A percentile compares a stretch with the other conserved stretches of the same genome.
Conservation (phyloP, 2,797 vertebrate species). For the Chaetodon trifasciatus region DNA sequence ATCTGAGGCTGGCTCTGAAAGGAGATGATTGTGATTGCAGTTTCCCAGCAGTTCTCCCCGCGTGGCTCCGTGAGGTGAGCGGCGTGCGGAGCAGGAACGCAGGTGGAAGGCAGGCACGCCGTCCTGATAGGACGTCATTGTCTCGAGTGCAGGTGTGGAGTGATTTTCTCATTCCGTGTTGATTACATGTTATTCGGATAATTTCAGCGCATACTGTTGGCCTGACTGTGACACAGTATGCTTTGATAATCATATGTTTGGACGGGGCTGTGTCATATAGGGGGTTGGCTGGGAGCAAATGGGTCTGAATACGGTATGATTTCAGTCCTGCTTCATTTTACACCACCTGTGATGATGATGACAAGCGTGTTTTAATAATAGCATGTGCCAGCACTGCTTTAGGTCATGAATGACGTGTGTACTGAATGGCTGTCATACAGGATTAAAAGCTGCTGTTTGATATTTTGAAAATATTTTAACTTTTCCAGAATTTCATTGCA, state of each 20-base stretch:
- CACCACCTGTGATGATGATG: not conserved
- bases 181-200: slow-evolving; percentile 20
- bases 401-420: not conserved
- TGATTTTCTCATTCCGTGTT: slow-evolving; percentile 24
- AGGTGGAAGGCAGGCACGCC: slow-evolving; percentile 26
- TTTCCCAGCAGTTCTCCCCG: slow-evolving; percentile 28
- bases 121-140: slow-evolving; percentile 34
- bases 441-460: too few species aligned
- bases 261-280: not conserved
- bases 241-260: not conserved
- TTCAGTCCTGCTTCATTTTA: not conserved
- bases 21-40: slow-evolving; percentile 57
- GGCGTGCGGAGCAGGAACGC: slow-evolving; percentile 15
- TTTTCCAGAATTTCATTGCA: too few species aligned
- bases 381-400: not conserved
- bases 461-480: too few species aligned
- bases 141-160: slow-evolving; percentile 25
- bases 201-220: not conserved
- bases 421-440: too few species aligned
- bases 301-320: not conserved
- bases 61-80: slow-evolving; percentile 1
- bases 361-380: not conserved
- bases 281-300: not conserved
- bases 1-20: slow-evolving; percentile 43
- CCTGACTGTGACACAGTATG: not conserved